Percentiles rank a stretch among this genome's conserved stretches.
Conservation (phyloP, 2,797 vertebrate genomes). For the Nannoperca obscura region DNA sequence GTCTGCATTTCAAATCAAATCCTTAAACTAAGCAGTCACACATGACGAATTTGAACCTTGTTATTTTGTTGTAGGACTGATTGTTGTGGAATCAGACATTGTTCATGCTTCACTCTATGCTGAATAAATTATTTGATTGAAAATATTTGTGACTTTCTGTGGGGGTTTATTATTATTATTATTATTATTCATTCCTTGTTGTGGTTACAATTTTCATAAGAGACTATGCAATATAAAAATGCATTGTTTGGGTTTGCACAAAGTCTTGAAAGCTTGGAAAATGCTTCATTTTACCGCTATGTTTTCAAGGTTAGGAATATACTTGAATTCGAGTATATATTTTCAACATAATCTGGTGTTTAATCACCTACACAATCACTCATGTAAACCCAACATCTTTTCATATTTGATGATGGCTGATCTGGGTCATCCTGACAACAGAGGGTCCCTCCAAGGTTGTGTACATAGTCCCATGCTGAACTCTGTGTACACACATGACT, state of each 20-base stretch:
- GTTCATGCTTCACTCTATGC: constrained; percentile 32
- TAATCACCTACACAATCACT: too few species aligned
- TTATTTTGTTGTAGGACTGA: constrained; percentile 19
- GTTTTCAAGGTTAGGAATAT: too few species aligned
- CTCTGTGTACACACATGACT: not conserved
- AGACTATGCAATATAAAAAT: not conserved
- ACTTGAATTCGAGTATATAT: too few species aligned
- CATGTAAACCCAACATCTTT: too few species aligned
- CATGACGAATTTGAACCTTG: not conserved
- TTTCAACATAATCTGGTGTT: too few species aligned
- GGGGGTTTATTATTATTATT: too few species aligned
- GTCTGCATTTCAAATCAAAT: not conserved
- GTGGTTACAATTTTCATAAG: not conserved
- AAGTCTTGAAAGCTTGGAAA: too few species aligned
- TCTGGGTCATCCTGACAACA: not conserved
- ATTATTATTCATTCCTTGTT: too few species aligned
- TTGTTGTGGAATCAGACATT: constrained; percentile 24
- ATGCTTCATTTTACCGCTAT: too few species aligned
- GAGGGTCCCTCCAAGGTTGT: too few species aligned
- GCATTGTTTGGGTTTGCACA: too few species aligned
- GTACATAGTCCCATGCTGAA: not conserved
- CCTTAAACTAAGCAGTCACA: not conserved
- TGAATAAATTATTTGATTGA: constrained; percentile 65
- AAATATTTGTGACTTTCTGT: not conserved
- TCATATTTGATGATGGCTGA: too few species aligned